Conservation (phyloP, 2,888 invertebrate species). For the Acutogordius australiensis region DNA sequence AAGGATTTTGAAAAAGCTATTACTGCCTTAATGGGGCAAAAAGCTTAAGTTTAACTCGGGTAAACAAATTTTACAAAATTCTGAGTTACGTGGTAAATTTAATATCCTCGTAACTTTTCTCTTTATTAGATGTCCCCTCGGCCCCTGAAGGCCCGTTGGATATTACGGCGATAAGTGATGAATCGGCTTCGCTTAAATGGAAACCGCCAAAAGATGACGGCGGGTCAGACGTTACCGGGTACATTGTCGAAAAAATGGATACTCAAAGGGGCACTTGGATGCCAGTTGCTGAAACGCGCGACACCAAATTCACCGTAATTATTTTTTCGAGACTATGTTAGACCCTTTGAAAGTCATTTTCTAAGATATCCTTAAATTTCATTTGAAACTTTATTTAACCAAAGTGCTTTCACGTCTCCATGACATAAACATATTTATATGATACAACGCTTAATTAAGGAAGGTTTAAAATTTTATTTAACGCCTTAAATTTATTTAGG, state of each 20-base stretch:
- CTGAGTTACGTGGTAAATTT: no score
- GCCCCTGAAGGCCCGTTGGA: conserved; percentile 57
- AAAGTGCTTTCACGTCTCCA: background rate
- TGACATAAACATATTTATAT: no score
- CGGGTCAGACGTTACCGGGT: conserved; percentile 59
- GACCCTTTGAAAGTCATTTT: no score
- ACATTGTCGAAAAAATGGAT: conserved; percentile 51
- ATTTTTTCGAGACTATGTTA: no score
- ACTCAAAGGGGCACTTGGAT: conserved; percentile 20
- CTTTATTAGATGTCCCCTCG: conserved; percentile 53
- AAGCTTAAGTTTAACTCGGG: no score
- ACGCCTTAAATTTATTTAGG: background rate
- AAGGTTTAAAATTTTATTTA: background rate
- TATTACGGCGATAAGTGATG: conserved; percentile 52
- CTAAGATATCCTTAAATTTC: no score
- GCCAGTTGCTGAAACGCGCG: conserved; percentile 20
- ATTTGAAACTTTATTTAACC: background rate
- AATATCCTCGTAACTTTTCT: no score
- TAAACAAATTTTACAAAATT: conserved; percentile 14
- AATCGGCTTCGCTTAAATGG: conserved; percentile 60
- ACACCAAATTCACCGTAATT: conserved; percentile 15
- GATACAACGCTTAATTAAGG: background rate
- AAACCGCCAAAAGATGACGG: conserved; percentile 61
- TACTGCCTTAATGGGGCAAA: no score
- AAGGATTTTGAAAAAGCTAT: no score